A percentile compares a stretch with the other conserved stretches of the same genome.
Conservation (phyloP, 2,797 vertebrate species). For the Premnoplex brunnescens region DNA sequence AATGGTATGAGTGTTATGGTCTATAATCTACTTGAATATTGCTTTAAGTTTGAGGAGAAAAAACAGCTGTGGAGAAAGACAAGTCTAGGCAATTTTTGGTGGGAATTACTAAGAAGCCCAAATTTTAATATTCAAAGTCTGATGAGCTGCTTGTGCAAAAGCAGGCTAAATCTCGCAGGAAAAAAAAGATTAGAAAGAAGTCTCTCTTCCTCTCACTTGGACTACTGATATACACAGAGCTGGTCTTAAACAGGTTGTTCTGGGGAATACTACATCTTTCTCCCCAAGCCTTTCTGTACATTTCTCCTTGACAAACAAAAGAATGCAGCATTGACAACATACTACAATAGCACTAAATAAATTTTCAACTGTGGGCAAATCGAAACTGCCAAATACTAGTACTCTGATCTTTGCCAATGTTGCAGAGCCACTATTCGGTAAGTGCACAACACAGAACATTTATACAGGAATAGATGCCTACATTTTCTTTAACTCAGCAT, state of each 20-base stretch:
- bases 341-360: not conserved
- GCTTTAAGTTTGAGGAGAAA: not conserved
- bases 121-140: not conserved
- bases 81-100: not conserved
- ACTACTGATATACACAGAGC: not conserved
- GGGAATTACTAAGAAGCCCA: not conserved
- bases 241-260: not conserved
- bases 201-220: not conserved
- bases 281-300: not conserved
- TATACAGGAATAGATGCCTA: not conserved
- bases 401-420: not conserved
- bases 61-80: not conserved
- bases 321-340: not conserved
- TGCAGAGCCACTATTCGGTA: not conserved
- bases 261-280: not conserved
- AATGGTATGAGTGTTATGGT: not conserved
- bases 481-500: not conserved
- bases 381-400: not conserved
- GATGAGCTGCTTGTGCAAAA: not conserved
- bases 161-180: not conserved
- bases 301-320: not conserved
- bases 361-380: not conserved
- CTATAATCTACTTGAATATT: not conserved
- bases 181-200: not conserved
- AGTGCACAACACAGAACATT: not conserved